Base-by-base conservation (phyloP, 92 coral and sea anemone species). In the Pocillopora meandrina region DNA sequence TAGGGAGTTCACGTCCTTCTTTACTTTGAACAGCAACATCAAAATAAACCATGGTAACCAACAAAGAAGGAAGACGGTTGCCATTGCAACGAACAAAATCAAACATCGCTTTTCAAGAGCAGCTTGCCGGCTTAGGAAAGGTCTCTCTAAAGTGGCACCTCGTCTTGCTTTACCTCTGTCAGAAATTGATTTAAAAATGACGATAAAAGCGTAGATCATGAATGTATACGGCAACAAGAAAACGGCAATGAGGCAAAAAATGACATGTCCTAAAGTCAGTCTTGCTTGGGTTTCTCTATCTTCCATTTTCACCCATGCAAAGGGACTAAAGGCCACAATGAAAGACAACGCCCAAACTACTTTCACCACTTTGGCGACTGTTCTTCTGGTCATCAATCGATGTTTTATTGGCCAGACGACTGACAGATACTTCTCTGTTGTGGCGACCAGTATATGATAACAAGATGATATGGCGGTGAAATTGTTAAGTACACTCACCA, bases 11-110 rank as follows among this genome's bases (percentile, higher is more conserved):
- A 15, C 64, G 9, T 77, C 61, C 7, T 65, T 16, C 5, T 57
- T 15, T 33, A 86, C 33, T 8, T 26, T 56, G 17, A 59, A 83
- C 66, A 85, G 17, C 31, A 81, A 67, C 72, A 78, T 78, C 64
- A 75, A 18, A 56, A 87, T 82, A 70, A 85, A 91, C 85, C 86
- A 91, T 52, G 94, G 94, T 9, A 91, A 79, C 94, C 94, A 91
- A 59, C 94, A 91, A 9, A 85, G 56, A n/a, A 84, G 88, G 31
- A 89, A 91, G 49, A 89, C 12, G 19, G 81, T 63, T 52, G 94
- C 94, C 94, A 91, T 91, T 71, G 90, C 56, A 68, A 78, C 92
- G 66, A 91, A 89, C 52, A 91, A 35, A 47, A 83, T 74, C 76
- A 87, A 31, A 65, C 91, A 87, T 18, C 80, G 75, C 33, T 77